Evolutionary conservation across 1,140 invertebrate genomes (phyloP), one percentile per base, ranked within the genome.

Genomic region (Acromyrmex heyeri): DNA sequence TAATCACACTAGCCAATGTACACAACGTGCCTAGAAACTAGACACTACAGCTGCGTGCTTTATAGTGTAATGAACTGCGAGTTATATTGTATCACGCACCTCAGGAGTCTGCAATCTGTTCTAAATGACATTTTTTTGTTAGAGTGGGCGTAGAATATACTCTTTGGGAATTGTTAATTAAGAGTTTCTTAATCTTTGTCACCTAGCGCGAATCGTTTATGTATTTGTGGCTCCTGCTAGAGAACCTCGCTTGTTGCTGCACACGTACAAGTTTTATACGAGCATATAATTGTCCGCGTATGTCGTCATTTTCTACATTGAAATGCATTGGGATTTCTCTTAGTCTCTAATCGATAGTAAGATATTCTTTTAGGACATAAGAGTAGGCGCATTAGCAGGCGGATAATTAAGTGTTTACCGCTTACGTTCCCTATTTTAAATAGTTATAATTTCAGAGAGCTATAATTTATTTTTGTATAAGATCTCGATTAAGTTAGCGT

Each of bases 401-500:
- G 57, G 21, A 34, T 73, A 61, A 38, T 61, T 59, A 55, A 82
- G 8, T 73, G 57, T 73, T 62, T 34, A 73, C 27, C 38, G 38
- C 18, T 82, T 82, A 73, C 38, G 79, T 73, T 82, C 18, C 69
- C 24, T 83, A 83, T 50, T 83, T 82, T 73, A 73, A n/a, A 69
- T 34, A 79, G 12, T 53, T 69, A 34, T 69, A 55, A 79, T 81
- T 89, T 79, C 44, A 86, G 70, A 83, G 72, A 86, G 79, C 87
- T 75, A 67, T 88, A 92, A 92, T 93, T 93, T 93, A 92, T 93
- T 93, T 92, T 93, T 93, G 65, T 92, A 92, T 82, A 48, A 90
- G 85, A 90, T 92, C 86, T 93, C 86, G 59, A 70, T 92, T 93
- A 81, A 91, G 87, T 92, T 93, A 89, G 88, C 30, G 86, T 87